Evolutionary conservation across 2,888 invertebrate genomes (phyloP).

Genomic region (Ferdinandea cuprea): DNA sequence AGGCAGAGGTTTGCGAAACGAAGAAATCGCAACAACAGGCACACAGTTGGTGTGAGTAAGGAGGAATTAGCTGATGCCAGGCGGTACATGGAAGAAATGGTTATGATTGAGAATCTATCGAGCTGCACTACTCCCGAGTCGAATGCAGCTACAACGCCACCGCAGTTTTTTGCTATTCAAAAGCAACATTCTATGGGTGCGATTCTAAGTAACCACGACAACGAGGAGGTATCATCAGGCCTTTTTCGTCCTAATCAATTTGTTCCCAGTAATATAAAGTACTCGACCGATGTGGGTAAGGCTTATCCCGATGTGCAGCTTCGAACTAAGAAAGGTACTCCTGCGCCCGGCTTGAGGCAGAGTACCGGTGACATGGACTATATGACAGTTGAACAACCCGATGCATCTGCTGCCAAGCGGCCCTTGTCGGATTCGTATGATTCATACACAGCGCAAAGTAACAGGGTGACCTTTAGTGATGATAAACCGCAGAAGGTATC

Average conservation of each 20-base stretch:
- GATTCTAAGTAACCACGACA: conserved; percentile 76
- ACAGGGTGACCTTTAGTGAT: conserved; percentile 73
- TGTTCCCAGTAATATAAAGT: conserved; percentile 77
- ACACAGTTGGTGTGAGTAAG: conserved; percentile 92
- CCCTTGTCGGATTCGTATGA: conserved; percentile 77
- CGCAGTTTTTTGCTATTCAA: conserved; percentile 79
- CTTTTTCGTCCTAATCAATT: conserved; percentile 81
- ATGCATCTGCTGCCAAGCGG: conserved; percentile 41
- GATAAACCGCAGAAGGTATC: conserved; percentile 17
- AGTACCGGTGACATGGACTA: conserved; percentile 67
- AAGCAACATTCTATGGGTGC: conserved; percentile 84
- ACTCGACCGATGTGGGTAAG: conserved; percentile 59
- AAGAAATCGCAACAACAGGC: conserved; percentile 87
- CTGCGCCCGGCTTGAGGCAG: conserved; percentile 70
- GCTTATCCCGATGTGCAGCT: conserved; percentile 68
- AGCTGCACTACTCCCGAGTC: conserved; percentile 78
- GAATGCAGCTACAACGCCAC: conserved; percentile 77
- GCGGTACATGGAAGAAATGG: conserved; percentile 88
- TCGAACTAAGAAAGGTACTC: conserved; percentile 74
- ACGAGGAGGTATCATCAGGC: conserved; percentile 68
- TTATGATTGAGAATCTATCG: conserved; percentile 82
- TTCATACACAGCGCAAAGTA: conserved; percentile 69
- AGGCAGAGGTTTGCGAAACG: conserved; percentile 84
- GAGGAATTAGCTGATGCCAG: conserved; percentile 92
- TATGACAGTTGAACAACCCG: conserved; percentile 42